phyloP scores from a whole-genome alignment of 2,113 vertebrate species.

The Hystrix brachyura region DNA sequence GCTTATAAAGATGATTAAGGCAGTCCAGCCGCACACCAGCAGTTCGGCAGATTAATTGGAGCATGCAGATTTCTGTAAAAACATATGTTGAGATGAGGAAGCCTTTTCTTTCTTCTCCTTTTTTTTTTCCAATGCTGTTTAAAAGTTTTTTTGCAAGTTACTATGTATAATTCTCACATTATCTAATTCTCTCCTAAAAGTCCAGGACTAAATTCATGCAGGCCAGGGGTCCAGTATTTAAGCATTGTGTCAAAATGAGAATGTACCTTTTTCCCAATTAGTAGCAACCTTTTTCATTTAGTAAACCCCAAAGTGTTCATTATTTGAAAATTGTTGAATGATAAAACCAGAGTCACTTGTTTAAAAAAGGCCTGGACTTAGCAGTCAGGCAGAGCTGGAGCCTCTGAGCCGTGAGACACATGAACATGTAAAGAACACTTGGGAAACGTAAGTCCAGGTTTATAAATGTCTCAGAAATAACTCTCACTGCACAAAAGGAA shows the following conservation, averaged over 20 bases:
- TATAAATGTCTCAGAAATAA: conserved; percentile 56
- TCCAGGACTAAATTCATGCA: conserved; percentile 34
- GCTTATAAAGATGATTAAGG: conserved; percentile 78
- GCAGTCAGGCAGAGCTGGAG: not conserved
- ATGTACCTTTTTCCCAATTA: conserved; percentile 20
- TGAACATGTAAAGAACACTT: not conserved
- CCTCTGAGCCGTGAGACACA: not conserved
- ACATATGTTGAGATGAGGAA: conserved; percentile 68
- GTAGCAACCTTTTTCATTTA: conserved; percentile 17
- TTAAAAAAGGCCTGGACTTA: not conserved
- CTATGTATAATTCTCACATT: conserved; percentile 49
- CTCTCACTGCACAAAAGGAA: not conserved
- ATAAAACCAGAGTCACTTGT: conserved; percentile 33
- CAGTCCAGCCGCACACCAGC: conserved; percentile 57
- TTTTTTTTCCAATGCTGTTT: conserved; percentile 24
- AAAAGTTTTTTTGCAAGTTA: conserved; percentile 62
- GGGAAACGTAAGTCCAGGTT: conserved; percentile 54
- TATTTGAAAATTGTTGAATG: conserved; percentile 39
- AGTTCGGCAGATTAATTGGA: conserved; percentile 79
- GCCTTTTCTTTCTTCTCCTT: conserved; percentile 3
- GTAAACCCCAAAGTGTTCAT: conserved; percentile 44
- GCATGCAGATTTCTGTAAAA: conserved; percentile 81
- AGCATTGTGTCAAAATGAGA: conserved; percentile 59
- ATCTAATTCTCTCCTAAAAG: conserved; percentile 63
- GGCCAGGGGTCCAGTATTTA: not conserved